Evolutionary conservation across 2,113 vertebrate genomes (phyloP), one percentile per base, ranked within the genome.

Genomic region (Sterrhoptilus dennistouni): DNA sequence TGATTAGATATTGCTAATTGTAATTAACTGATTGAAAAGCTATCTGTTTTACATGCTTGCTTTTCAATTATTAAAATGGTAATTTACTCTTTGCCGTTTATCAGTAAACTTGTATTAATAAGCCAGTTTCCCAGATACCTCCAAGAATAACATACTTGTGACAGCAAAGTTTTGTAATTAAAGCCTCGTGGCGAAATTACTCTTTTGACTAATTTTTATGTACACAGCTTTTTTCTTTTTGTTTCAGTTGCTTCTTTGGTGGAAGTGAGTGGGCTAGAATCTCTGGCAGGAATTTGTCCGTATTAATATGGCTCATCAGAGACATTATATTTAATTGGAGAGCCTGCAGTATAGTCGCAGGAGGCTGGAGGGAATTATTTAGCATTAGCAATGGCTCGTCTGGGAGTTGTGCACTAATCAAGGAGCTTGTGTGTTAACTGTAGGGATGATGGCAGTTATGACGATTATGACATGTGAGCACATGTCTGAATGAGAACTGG

Each of bases 401-500:
- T 99, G 99, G 99, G 99, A 99, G 97, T 98, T 98, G 94, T 96
- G 96, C 93, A 93, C 98, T 99, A 99, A 99, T 99, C 99, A 99
- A 98, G 98, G 97, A 98, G 97, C 98, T 98, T 98, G 98, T 98
- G 98, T 98, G 98, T 97, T 97, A 98, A 98, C 98, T 95, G 98
- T 96, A 95, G 98, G 98, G 97, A 98, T 98, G 98, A 98, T 98
- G 97, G 98, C 98, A 99, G 98, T 99, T 98, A 98, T 99, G 99
- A 99, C 98, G 98, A 99, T 99, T 99, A 99, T 98, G 99, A 99
- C 99, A 99, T 99, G 99, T 99, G 98, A 98, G 98, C 98, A 98
- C 98, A 98, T 98, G 99, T 98, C 98, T 98, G 96, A 98, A 97
- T 97, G 97, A 97, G 96, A 98, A 99, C 98, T 98, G 99, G 99